Base-by-base conservation (phyloP, 2,113 vertebrate genomes). In the Trichomycterus rosablanca region DNA sequence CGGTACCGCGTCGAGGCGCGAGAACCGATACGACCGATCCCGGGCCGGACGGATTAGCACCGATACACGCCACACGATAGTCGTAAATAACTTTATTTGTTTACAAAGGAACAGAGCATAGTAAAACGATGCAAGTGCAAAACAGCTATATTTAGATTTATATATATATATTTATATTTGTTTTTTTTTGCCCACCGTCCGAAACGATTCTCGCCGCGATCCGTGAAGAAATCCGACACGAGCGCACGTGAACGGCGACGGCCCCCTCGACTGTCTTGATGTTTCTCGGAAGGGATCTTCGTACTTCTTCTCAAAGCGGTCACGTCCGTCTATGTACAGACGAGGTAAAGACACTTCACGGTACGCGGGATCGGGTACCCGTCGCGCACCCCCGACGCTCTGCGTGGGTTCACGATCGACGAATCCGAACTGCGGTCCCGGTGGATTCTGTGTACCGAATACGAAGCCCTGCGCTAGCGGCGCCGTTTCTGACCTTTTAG, bases 1-100 rank as follows among this genome's bases (percentile, higher is more conserved):
- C n/a, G n/a, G n/a, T n/a, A n/a, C n/a, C n/a, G n/a, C n/a, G n/a
- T n/a, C n/a, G n/a, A n/a, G n/a, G n/a, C n/a, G n/a, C n/a, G n/a
- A n/a, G n/a, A n/a, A n/a, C n/a, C n/a, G n/a, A n/a, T n/a, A n/a
- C n/a, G n/a, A n/a, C n/a, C n/a, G n/a, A n/a, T n/a, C n/a, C n/a
- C n/a, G n/a, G n/a, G n/a, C n/a, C n/a, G n/a, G n/a, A n/a, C n/a
- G n/a, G n/a, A n/a, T n/a, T n/a, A n/a, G n/a, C n/a, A n/a, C n/a
- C n/a, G n/a, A n/a, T n/a, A n/a, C n/a, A n/a, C n/a, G n/a, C n/a
- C n/a, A n/a, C n/a, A n/a, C n/a, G 55, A 71, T 66, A 67, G 75
- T 71, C 81, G 78, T 79, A 84, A 86, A 84, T 68, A 82, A 78
- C 78, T 78, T 63, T 76, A 77, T 89, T 89, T 80, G 83, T 82